Conservation (phyloP, 2,888 invertebrate genomes). For the Meganola albula region DNA sequence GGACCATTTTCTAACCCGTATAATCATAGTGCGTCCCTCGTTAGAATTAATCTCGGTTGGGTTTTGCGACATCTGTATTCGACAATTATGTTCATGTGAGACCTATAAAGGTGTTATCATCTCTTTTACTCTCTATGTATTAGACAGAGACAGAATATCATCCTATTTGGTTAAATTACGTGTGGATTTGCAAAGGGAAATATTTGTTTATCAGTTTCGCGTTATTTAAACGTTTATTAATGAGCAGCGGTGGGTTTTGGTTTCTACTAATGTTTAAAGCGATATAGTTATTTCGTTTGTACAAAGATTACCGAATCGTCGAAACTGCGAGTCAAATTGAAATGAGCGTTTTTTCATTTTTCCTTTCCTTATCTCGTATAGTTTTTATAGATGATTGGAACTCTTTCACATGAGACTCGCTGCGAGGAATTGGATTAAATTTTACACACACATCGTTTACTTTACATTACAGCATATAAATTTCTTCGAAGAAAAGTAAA, state of each 20-base stretch:
- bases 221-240: conserved; percentile 26
- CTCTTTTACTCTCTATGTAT: conserved; percentile 19
- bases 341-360: too few relatives aligned
- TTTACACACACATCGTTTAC: too few relatives aligned
- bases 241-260: conserved; percentile 15
- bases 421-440: too few relatives aligned
- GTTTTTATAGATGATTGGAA: too few relatives aligned
- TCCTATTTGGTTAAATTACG: conserved; percentile 26
- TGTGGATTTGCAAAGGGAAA: conserved; percentile 32
- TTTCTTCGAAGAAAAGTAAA: too few relatives aligned
- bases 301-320: too few relatives aligned
- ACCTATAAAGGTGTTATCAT: conserved; percentile 31
- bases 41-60: conserved; percentile 70
- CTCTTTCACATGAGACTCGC: too few relatives aligned
- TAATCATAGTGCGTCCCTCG: conserved; percentile 68
- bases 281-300: too few relatives aligned
- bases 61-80: conserved; percentile 68
- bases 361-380: too few relatives aligned
- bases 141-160: conserved; percentile 22
- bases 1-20: conserved; percentile 39
- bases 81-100: conserved; percentile 71
- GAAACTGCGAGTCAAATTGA: too few relatives aligned
- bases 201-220: conserved; percentile 32
- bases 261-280: too few relatives aligned
- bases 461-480: too few relatives aligned